Evolutionary conservation across 2,888 invertebrate genomes (phyloP).

Genomic region (Brenthis daphne): DNA sequence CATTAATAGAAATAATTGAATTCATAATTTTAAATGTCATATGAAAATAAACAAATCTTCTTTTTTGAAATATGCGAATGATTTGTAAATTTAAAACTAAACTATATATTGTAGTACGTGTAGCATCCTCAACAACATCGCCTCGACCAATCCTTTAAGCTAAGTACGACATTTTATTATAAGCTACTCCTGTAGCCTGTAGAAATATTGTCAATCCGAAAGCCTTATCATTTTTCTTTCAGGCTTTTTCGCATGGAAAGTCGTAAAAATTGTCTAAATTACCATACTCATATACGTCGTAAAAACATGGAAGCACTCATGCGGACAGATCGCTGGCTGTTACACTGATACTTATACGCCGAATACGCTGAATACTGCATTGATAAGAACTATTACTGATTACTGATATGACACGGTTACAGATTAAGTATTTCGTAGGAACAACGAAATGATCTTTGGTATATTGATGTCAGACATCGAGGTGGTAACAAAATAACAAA

Average conservation of each 20-base stretch:
- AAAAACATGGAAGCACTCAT: constrained; percentile 81
- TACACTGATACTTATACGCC: constrained; percentile 46
- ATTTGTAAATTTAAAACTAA: constrained; percentile 5
- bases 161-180: constrained; percentile 38
- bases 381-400: constrained; percentile 32
- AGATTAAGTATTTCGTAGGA: constrained; percentile 31
- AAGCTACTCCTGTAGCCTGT: constrained; percentile 39
- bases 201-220: constrained; percentile 69
- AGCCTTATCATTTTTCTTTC: constrained; percentile 54
- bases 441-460: constrained; percentile 22
- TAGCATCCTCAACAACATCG: constrained; percentile 21
- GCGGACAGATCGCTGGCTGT: constrained; percentile 78
- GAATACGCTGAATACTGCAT: constrained; percentile 28
- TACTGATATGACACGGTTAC: constrained; percentile 41
- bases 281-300: constrained; percentile 68
- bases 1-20: constrained; percentile 32
- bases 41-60: constrained; percentile 32
- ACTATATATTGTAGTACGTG: constrained; percentile 5
- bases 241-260: constrained; percentile 57
- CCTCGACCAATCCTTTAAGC: constrained; percentile 27
- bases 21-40: constrained; percentile 31
- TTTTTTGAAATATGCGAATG: constrained; percentile 14
- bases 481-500: constrained; percentile 32
- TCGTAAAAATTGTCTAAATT: constrained; percentile 72
- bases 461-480: constrained; percentile 42